Evolutionary conservation across 1,140 invertebrate genomes (phyloP).

Genomic region (Cheumatopsyche charites): DNA sequence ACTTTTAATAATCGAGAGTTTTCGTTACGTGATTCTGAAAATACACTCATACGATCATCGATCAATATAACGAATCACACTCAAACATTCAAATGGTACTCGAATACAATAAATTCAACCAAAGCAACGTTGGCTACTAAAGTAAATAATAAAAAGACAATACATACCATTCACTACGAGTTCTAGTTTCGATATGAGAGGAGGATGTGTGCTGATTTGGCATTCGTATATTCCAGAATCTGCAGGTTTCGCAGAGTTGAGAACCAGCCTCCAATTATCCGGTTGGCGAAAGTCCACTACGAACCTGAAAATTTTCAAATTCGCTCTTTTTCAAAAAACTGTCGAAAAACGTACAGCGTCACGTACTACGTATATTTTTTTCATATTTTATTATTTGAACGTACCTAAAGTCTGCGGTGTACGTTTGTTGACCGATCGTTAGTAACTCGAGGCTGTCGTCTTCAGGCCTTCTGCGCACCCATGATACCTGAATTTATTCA

Average conservation of each 20-base stretch:
- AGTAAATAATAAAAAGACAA: too few relatives aligned
- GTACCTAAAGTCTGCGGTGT: constrained; percentile 74
- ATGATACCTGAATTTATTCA: constrained; percentile 67
- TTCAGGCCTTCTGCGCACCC: constrained; percentile 68
- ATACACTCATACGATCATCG: too few relatives aligned
- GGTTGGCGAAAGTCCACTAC: constrained; percentile 76
- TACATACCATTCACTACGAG: constrained; percentile 56
- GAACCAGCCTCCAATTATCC: constrained; percentile 75
- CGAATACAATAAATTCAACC: too few relatives aligned
- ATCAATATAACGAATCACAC: too few relatives aligned
- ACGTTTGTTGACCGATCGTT: constrained; percentile 71
- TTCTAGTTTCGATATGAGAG: constrained; percentile 58
- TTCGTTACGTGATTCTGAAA: too few relatives aligned
- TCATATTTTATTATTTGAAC: not conserved
- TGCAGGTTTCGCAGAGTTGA: constrained; percentile 68
- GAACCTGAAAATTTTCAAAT: constrained; percentile 50
- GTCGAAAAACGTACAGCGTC: not conserved
- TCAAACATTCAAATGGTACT: too few relatives aligned
- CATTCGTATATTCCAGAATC: constrained; percentile 78
- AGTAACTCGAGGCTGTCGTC: constrained; percentile 69
- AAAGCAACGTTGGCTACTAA: too few relatives aligned
- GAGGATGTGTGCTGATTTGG: constrained; percentile 81
- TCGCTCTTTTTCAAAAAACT: not conserved
- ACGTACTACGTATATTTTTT: not conserved
- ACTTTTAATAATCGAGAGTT: too few relatives aligned